Percentiles rank a stretch among this genome's conserved stretches.
phyloP scores from a whole-genome alignment of 2,888 invertebrate species.

The Horisme vitalbata region DNA sequence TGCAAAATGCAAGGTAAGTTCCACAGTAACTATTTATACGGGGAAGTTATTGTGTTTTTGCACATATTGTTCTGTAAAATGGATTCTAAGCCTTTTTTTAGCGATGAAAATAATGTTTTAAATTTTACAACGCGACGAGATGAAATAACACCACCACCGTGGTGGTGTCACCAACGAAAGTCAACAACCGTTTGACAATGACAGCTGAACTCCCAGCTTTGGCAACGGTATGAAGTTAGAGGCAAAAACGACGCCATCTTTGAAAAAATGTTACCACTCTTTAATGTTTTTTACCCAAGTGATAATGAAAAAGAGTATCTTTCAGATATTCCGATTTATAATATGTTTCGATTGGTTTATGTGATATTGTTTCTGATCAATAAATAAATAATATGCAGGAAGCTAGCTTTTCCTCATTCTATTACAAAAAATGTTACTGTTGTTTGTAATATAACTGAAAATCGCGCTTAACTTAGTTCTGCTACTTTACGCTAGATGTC shows the following conservation, averaged over 20 bases:
- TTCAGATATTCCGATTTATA: too few species aligned
- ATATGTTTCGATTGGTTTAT: too few species aligned
- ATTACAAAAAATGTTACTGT: too few species aligned
- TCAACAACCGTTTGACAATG: conserved; percentile 77
- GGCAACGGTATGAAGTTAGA: conserved; percentile 21
- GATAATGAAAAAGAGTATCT: too few species aligned
- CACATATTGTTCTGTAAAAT: conserved; percentile 2
- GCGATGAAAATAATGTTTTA: not conserved
- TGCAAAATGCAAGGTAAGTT: not conserved
- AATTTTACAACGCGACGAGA: not conserved
- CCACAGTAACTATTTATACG: not conserved
- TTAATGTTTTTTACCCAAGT: conserved; percentile 21
- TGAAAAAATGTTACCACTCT: conserved; percentile 33
- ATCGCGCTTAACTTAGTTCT: conserved; percentile 1
- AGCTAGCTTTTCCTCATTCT: too few species aligned
- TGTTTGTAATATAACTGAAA: not conserved
- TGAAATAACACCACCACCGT: conserved; percentile 7
- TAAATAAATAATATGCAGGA: too few species aligned
- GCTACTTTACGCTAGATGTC: conserved; percentile 16
- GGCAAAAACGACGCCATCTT: conserved; percentile 54
- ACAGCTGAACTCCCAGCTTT: too few species aligned
- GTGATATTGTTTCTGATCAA: too few species aligned
- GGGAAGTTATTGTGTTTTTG: not conserved
- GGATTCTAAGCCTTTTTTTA: not conserved
- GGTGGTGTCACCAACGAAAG: conserved; percentile 57